Evolutionary conservation across 30 jellyfish, hydroid and myxozoan genomes (phyloP).

Genomic region (Sanderia malayensis): DNA sequence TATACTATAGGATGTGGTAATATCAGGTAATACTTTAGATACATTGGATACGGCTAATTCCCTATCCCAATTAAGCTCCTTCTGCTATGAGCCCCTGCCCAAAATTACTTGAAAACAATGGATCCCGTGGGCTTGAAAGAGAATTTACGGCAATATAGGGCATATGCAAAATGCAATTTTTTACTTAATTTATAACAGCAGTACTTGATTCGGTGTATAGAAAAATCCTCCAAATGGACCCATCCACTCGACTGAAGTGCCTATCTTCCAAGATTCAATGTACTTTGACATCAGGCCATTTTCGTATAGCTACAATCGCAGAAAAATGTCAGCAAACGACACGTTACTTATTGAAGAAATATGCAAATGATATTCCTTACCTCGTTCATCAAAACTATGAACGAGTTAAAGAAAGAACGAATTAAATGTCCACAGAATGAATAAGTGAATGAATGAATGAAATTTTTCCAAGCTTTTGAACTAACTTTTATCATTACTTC

Average conservation of each 20-base stretch:
- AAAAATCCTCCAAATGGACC: conserved; percentile 82
- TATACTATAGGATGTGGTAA: too few species aligned
- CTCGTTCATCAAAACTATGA: neutral
- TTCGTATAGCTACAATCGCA: conserved; percentile 45
- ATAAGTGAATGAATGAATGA: neutral
- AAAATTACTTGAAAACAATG: too few species aligned
- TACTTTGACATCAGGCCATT: conserved; percentile 59
- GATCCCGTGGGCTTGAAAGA: neutral
- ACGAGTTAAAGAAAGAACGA: neutral
- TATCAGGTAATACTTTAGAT: too few species aligned
- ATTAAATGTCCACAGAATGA: neutral
- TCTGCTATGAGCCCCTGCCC: too few species aligned
- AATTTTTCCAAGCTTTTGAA: neutral
- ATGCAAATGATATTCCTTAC: neutral
- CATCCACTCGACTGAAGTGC: conserved; percentile 72
- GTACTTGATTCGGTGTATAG: conserved; percentile 47
- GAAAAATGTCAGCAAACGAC: neutral
- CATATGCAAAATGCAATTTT: neutral
- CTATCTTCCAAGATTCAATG: conserved; percentile 42
- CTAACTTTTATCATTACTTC: conserved; percentile 59
- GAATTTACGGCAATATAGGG: neutral
- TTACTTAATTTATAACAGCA: too few species aligned
- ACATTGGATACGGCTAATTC: too few species aligned
- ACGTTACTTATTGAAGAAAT: neutral
- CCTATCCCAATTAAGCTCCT: too few species aligned